Base-by-base conservation (phyloP, 2,797 vertebrate genomes). In the Sciurus vulgaris region DNA sequence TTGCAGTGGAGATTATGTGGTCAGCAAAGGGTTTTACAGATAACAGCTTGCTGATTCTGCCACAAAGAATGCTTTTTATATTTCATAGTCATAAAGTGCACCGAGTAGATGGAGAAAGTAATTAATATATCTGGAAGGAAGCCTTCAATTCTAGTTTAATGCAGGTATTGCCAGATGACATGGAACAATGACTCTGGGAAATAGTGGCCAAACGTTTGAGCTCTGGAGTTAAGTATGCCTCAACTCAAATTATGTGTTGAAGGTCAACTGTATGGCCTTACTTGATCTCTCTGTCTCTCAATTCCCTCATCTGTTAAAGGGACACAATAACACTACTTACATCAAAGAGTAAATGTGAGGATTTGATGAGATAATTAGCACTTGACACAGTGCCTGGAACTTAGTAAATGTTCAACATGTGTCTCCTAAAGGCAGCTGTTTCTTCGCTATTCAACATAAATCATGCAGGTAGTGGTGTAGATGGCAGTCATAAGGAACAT, bases 401-500 rank as follows among this genome's bases (percentile, higher is more conserved):
- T 18, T 12, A 44, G 28, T 24, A 81, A 67, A 70, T n/a, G 10
- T 17, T 76, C 17, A 76, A 3, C 33, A 85, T 14, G 2, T 51
- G 6, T 74, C 59, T 65, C 22, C 35, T 83, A 13, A 85, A 87
- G 56, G 18, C 11, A 24, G 4, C 13, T 49, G 44, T 22, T 47
- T 44, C n/a, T 81, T 12, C 1, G 6, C 35, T 35, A 18, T 35
- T 20, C 3, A 17, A 49, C 41, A 30, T 2, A 15, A 10, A 54
- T 22, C 0, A 0, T 28, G 33, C 14, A 35, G 20, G 10, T 8
- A 13, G 7, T 13, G 0, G 28, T 20, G 22, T 1, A 20, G 38
- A 72, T 6, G 14, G 20, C 11, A 33, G 11, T 41, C 4, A 18
- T 0, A 1, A 44, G 35, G 59, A 49, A 14, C 41, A 54, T 2